Base-by-base conservation (phyloP, 2,888 invertebrate genomes). In the Leptinotarsa rubiginosa region DNA sequence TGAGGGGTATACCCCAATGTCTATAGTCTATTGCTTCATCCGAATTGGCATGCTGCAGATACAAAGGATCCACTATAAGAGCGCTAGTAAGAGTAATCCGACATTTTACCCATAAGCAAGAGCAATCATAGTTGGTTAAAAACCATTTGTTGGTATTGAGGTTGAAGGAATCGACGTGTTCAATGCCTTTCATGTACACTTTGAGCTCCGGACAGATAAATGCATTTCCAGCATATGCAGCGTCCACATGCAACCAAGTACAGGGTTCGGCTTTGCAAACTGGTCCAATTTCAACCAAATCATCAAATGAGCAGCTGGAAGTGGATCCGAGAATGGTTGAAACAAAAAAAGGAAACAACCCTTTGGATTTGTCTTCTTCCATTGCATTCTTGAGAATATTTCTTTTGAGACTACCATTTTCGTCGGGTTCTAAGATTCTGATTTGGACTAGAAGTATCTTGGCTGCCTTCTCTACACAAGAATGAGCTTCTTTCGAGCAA, bases 101-200 rank as follows among this genome's bases (percentile, higher is more conserved):
- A 84, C 96, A 94, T 54, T 90, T 91, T 67, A 92, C 95, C 96
- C 96, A 97, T 85, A 97, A 89, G 20, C 94, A 92, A 0, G 96
- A 95, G 80, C 95, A 95, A 85, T 97, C 96, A 81, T 95, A 96
- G 86, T 94, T 95, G 4, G 95, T 93, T 72, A 96, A 88, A 84
- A 97, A 88, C 92, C 96, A 94, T 88, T 97, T 97, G 86, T 96
- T 96, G 0, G 96, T 94, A 85, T 97, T 97, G 13, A 94, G 94
- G 85, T 96, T 96, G 87, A 97, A 95, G 0, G 96, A 96, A 85
- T 94, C 93, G 0, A 94, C 96, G 85, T 93, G 92, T 88, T 95
- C 92, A 47, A 93, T 89, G 0, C 93, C 93, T 4, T 89, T 89
- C 83, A 92, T 90, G 65, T 91, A 88, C 0, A 90, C 89, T 75